These are phyloP conservation scores for Dysidea cf. avara DNA, from an alignment of 37 sponge, comb jelly and placozoan genomes.

Conservation along the genomic window DNA sequence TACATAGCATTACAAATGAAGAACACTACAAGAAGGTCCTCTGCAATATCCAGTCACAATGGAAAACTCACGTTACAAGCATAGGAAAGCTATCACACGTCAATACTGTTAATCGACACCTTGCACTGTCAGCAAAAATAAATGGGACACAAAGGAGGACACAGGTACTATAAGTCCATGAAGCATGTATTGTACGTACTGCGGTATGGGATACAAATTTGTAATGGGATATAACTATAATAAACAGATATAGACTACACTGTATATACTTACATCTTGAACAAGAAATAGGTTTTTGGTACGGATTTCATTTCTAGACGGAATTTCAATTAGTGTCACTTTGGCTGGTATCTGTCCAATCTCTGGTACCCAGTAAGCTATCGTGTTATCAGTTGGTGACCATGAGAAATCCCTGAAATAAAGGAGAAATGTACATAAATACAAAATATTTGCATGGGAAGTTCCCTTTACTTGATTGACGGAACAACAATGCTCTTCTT, in stretches of 20 bases:
- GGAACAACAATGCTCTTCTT: slow-evolving; percentile 72
- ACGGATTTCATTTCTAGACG: slow-evolving; percentile 75
- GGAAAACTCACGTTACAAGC: no score
- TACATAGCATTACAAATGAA: no score
- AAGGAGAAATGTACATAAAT: neutral
- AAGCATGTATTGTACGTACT: no score
- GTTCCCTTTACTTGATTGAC: slow-evolving; percentile 55
- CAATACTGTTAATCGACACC: no score
- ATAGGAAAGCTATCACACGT: no score
- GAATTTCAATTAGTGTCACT: slow-evolving; percentile 85
- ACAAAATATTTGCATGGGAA: neutral
- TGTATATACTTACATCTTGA: slow-evolving; percentile 57
- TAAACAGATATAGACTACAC: neutral
- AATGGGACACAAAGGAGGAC: no score
- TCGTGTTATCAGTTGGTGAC: slow-evolving; percentile 84
- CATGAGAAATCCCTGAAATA: slow-evolving; percentile 76
- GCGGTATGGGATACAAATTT: no score
- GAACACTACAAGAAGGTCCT: no score
- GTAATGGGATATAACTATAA: no score
- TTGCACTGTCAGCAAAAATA: no score
- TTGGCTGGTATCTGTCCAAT: slow-evolving; percentile 85
- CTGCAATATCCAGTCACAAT: no score
- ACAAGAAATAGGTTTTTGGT: slow-evolving; percentile 93
- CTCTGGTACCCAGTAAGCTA: slow-evolving; percentile 98
- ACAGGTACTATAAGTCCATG: no score